These are phyloP conservation scores for Blera fallax DNA, from an alignment of 2,888 invertebrate genomes.

Conservation along the genomic window DNA sequence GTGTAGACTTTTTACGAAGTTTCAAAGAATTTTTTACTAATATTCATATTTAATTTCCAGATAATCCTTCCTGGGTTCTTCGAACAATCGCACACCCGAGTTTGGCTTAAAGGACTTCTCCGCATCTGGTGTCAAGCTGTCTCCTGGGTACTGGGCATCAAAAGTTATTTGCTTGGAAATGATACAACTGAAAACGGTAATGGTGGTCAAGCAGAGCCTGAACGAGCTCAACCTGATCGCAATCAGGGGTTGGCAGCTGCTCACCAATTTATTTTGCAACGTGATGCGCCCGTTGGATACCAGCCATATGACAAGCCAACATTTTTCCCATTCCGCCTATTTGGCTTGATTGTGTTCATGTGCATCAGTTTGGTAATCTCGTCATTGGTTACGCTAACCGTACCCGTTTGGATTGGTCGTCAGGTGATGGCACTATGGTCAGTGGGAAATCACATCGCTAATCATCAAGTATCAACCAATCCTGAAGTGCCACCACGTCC, in stretches of 20 bases:
- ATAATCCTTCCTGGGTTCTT: constrained; percentile 97
- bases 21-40: background rate
- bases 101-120: constrained; percentile 95
- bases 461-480: constrained; percentile 77
- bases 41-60: constrained; percentile 77
- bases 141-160: constrained; percentile 92
- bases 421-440: constrained; percentile 94
- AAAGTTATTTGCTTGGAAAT: constrained; percentile 94
- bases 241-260: constrained; percentile 87
- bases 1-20: too few relatives aligned
- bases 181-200: constrained; percentile 79
- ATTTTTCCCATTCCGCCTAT: constrained; percentile 88
- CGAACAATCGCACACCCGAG: constrained; percentile 97
- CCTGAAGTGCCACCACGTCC: constrained; percentile 84
- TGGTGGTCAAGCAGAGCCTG: constrained; percentile 76
- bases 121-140: constrained; percentile 93
- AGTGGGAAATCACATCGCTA: constrained; percentile 82
- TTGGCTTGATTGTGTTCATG: constrained; percentile 88
- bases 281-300: constrained; percentile 92
- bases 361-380: constrained; percentile 92
- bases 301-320: constrained; percentile 92
- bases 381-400: constrained; percentile 90
- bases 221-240: constrained; percentile 80
- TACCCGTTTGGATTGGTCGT: constrained; percentile 95
- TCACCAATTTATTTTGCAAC: constrained; percentile 93